A percentile compares a stretch with the other conserved stretches of the same genome.
phyloP scores from a whole-genome alignment of 2,113 vertebrate species.

The Hydropotes inermis region DNA sequence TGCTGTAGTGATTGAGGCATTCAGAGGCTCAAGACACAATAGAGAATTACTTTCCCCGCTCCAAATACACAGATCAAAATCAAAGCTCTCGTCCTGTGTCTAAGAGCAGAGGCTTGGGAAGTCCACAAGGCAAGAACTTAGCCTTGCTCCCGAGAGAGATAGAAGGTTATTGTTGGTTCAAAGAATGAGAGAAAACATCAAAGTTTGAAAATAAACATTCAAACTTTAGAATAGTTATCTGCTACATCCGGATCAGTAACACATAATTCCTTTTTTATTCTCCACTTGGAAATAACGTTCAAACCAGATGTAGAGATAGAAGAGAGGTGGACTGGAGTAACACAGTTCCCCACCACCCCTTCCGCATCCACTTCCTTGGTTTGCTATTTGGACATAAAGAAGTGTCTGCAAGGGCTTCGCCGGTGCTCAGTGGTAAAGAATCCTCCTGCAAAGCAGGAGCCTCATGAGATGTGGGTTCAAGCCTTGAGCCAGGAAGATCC shows the following conservation, averaged over 20 bases:
- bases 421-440: not conserved
- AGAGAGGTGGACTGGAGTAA: not conserved
- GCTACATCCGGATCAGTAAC: not conserved
- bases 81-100: conserved; percentile 27
- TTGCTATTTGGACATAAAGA: not conserved
- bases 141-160: not conserved
- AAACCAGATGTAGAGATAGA: conserved; percentile 16
- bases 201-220: conserved; percentile 53
- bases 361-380: not conserved
- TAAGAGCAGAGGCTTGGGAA: conserved; percentile 32
- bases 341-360: not conserved
- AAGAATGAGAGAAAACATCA: not conserved
- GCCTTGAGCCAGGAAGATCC: not conserved
- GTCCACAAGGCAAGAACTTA: not conserved
- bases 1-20: conserved; percentile 45
- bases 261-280: not conserved
- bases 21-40: conserved; percentile 47
- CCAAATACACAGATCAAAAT: conserved; percentile 52
- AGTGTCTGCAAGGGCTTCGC: not conserved
- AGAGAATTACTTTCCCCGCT: not conserved
- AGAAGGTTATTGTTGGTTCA: conserved; percentile 38
- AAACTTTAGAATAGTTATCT: conserved; percentile 18
- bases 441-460: not conserved
- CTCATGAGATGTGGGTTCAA: rapidly evolving
- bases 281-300: conserved; percentile 42